Base-by-base conservation (phyloP, 2,888 invertebrate genomes). In the Morinoia aosen region DNA sequence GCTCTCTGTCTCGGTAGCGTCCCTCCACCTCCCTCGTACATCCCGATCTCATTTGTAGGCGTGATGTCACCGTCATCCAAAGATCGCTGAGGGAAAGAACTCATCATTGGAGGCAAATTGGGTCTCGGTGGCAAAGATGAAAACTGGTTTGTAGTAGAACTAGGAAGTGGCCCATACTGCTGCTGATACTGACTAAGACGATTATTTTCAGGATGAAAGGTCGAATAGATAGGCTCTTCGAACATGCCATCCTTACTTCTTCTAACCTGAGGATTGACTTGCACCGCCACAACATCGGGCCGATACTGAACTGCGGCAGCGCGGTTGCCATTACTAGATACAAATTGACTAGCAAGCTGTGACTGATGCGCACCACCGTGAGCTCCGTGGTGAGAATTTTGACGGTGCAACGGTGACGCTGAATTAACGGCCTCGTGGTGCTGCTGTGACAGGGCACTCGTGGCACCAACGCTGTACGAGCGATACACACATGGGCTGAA, bases 61-160 rank as follows among this genome's bases (percentile, higher is more conserved):
- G 99, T 99, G 96, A 99, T 98, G 97, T 99, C 99, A 40, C 99
- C 99, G 97, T 99, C 99, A 97, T 99, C 99, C 95, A 96, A 96
- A 95, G 96, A 97, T 97, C 96, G 97, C 97, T 25, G 97, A 97
- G 96, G 98, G 98, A 0, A 97, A 97, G 95, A 96, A 96, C 61
- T 96, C 95, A 56, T 95, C 94, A 95, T 91, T 40, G 96, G 58
- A 48, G 95, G 96, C 14, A 96, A 95, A 64, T 96, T 94, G 91
- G 97, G 96, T 97, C 97, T 96, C 97, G 97, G 97, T 97, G 97
- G 97, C 97, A 97, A 96, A 95, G 95, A 96, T 57, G 95, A 93
- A 57, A 93, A 93, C 58, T 93, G 93, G 25, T 57, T 48, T 90
- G 90, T 48, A 14, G n/a, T 14, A 33, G 56, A 57, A 57, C 61